Conservation (phyloP, 2,113 vertebrate species). For the Brachionichthys hirsutus region DNA sequence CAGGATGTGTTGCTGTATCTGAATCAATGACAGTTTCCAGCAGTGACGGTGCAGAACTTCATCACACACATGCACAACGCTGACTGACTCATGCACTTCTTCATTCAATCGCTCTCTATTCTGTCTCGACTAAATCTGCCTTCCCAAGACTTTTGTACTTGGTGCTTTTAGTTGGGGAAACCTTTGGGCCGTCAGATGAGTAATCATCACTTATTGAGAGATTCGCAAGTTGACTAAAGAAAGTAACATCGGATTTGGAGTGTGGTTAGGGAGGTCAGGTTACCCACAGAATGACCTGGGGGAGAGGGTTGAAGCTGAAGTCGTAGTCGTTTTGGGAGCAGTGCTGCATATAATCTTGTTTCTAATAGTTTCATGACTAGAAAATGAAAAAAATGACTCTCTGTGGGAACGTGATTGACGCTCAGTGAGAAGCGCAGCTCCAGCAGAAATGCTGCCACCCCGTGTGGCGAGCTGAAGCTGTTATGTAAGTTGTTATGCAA, state of each 20-base stretch:
- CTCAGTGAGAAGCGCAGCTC: constrained; percentile 26
- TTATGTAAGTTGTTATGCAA: constrained; percentile 69
- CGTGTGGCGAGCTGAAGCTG: constrained; percentile 37
- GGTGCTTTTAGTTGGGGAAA: constrained; percentile 12
- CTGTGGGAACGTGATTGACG: constrained; percentile 15
- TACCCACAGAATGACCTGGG: no score
- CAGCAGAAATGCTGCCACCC: constrained; percentile 41
- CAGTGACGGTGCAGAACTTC: constrained; percentile 41
- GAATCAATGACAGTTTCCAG: no score
- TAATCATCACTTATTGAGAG: neutral
- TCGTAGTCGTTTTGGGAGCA: neutral
- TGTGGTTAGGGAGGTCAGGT: neutral
- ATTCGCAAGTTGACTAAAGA: neutral
- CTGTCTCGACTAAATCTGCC: neutral
- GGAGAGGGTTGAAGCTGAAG: no score
- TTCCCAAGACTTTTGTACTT: neutral
- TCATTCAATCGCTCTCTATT: constrained; percentile 34
- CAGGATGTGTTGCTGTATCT: no score
- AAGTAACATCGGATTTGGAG: neutral
- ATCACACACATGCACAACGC: constrained; percentile 12
- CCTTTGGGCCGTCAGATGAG: neutral
- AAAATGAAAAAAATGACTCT: neutral
- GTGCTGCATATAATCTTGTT: neutral
- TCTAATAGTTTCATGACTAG: constrained; percentile 3
- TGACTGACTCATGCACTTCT: constrained; percentile 37